Percentiles rank a stretch among this genome's conserved stretches.
phyloP scores from a whole-genome alignment of 2,888 invertebrate species.

The Meganola albula region DNA sequence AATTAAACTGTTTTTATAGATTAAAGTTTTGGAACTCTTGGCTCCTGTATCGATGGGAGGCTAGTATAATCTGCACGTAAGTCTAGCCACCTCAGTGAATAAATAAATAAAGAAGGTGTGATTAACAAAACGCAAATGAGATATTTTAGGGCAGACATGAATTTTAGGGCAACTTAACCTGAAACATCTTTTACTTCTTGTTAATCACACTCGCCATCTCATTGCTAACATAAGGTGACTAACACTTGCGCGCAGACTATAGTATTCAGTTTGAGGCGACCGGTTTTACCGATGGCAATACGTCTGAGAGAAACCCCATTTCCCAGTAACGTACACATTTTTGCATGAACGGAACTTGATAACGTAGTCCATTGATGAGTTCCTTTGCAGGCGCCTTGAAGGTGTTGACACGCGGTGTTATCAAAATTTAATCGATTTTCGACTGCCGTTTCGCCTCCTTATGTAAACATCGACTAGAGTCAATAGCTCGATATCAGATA shows the following conservation, averaged over 20 bases:
- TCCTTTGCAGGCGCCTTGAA: constrained; percentile 56
- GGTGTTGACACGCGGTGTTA: constrained; percentile 61
- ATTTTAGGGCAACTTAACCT: too few relatives aligned
- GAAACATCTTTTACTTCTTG: too few relatives aligned
- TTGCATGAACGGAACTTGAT: constrained; percentile 51
- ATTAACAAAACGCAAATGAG: too few relatives aligned
- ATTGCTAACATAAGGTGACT: too few relatives aligned
- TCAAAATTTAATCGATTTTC: constrained; percentile 65
- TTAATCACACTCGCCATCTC: too few relatives aligned
- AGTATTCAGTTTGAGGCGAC: too few relatives aligned
- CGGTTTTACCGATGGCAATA: constrained; percentile 29
- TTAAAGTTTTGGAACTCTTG: constrained; percentile 23
- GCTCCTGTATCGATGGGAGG: too few relatives aligned
- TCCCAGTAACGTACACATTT: constrained; percentile 37
- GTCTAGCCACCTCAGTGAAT: too few relatives aligned
- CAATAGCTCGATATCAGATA: constrained; percentile 71
- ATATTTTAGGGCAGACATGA: too few relatives aligned
- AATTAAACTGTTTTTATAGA: constrained; percentile 28
- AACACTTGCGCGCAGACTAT: too few relatives aligned
- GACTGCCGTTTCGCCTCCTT: constrained; percentile 75
- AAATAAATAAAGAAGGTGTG: too few relatives aligned
- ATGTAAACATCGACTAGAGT: constrained; percentile 67
- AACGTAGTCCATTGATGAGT: constrained; percentile 57
- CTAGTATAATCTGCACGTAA: too few relatives aligned
- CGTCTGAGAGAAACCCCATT: constrained; percentile 34